Evolutionary conservation across 2,888 invertebrate genomes (phyloP).

Genomic region (Pachymerium ferrugineum): DNA sequence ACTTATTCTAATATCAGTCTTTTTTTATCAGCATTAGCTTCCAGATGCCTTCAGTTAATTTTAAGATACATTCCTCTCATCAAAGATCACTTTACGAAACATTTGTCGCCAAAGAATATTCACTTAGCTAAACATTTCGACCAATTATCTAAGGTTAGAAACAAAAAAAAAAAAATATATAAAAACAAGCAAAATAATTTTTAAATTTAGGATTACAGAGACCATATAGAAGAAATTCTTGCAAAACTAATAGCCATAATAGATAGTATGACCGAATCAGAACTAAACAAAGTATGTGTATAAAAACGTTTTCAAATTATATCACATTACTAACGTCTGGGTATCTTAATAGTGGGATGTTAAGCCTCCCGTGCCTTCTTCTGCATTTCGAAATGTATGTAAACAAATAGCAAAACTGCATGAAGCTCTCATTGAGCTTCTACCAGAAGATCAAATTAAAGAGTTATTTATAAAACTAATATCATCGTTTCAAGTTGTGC

Average conservation of each 20-base stretch:
- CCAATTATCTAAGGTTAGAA: conserved; percentile 44
- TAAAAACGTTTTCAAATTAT: not conserved
- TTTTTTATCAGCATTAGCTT: conserved; percentile 33
- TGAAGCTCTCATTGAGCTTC: conserved; percentile 78
- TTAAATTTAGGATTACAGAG: conserved; percentile 51
- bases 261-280: conserved; percentile 72
- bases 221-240: conserved; percentile 88
- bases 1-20: conserved; percentile 8
- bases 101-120: conserved; percentile 45
- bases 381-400: conserved; percentile 52
- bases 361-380: conserved; percentile 89
- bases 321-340: not conserved
- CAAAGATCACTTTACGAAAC: conserved; percentile 46
- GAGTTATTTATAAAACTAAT: conserved; percentile 70
- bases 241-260: conserved; percentile 86
- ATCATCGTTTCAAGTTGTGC: conserved; percentile 75
- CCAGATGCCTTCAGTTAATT: conserved; percentile 37
- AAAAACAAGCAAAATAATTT: conserved; percentile 6
- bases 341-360: conserved; percentile 70
- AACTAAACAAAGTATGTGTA: conserved; percentile 56
- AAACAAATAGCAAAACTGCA: conserved; percentile 81
- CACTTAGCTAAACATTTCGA: conserved; percentile 49
- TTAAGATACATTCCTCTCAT: conserved; percentile 52
- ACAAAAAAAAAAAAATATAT: not conserved
- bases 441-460: conserved; percentile 64